Percentiles rank a stretch among this genome's conserved stretches.
Conservation (phyloP, 2,113 vertebrate species). For the Nymphicus hollandicus region DNA sequence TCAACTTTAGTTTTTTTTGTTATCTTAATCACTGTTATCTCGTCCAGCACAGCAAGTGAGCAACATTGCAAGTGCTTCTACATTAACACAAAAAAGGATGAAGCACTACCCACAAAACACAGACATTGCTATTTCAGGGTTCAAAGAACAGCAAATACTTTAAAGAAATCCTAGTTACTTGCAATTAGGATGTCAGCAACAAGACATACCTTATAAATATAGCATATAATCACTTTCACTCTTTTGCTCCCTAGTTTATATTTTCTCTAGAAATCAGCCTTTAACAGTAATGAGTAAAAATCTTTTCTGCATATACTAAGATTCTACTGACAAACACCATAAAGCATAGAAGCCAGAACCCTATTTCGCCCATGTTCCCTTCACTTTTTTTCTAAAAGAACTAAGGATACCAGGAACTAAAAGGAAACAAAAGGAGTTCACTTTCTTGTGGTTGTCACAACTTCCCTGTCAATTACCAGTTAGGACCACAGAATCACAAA, state of each 20-base stretch:
- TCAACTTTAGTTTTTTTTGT: rapidly evolving
- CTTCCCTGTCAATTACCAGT: background rate
- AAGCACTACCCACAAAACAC: background rate
- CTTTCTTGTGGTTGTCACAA: background rate
- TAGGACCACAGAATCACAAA: background rate
- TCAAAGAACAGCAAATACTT: background rate
- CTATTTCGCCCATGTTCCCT: background rate
- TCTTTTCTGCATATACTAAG: background rate
- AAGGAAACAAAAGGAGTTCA: background rate
- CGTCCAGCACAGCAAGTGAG: background rate
- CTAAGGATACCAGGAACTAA: background rate
- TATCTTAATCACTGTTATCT: background rate
- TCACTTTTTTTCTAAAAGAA: background rate
- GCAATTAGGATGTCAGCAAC: background rate
- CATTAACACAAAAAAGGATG: background rate
- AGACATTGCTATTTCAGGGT: background rate
- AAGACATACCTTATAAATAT: background rate
- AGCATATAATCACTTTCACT: background rate
- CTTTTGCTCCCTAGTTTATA: background rate
- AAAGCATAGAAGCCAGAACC: background rate
- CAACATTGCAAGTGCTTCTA: rapidly evolving
- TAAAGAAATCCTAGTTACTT: background rate
- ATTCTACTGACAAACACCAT: background rate
- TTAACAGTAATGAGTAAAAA: background rate
- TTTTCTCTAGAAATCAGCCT: background rate